Conservation (phyloP, 2,113 vertebrate species). For the Pristiophorus japonicus region DNA sequence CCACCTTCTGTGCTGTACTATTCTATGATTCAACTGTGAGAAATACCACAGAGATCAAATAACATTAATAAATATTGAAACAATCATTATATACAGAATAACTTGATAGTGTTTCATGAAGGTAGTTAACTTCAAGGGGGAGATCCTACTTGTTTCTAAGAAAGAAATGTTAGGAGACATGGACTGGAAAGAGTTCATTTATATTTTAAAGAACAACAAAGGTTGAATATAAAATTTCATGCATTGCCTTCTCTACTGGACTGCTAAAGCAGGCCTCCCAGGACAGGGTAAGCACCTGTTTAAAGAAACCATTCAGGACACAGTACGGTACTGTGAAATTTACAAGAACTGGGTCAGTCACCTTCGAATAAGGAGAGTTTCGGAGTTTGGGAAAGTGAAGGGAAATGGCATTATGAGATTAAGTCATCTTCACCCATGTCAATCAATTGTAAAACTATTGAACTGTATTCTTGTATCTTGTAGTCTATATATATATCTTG, state of each 20-base stretch:
- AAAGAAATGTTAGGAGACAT: no score
- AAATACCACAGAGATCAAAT: background rate
- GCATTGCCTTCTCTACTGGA: no score
- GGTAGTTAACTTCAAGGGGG: no score
- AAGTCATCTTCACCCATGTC: background rate
- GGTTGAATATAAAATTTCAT: no score
- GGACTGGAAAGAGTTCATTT: no score
- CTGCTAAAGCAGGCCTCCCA: background rate
- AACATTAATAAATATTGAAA: background rate
- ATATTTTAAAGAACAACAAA: no score
- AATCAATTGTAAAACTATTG: background rate
- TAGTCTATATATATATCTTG: background rate
- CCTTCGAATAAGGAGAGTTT: background rate
- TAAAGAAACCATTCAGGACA: background rate
- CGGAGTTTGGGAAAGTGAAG: background rate
- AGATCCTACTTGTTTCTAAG: no score
- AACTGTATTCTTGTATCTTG: no score
- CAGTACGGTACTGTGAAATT: background rate
- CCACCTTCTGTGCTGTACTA: background rate
- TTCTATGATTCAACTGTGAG: background rate
- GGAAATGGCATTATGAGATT: background rate
- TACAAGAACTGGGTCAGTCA: background rate
- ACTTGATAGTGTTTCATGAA: no score
- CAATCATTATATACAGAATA: background rate
- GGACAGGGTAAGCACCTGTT: background rate